A percentile compares a stretch with the other conserved stretches of the same genome.
phyloP scores from a whole-genome alignment of 2,797 vertebrate genomes.

The Notolabrus celidotus region DNA sequence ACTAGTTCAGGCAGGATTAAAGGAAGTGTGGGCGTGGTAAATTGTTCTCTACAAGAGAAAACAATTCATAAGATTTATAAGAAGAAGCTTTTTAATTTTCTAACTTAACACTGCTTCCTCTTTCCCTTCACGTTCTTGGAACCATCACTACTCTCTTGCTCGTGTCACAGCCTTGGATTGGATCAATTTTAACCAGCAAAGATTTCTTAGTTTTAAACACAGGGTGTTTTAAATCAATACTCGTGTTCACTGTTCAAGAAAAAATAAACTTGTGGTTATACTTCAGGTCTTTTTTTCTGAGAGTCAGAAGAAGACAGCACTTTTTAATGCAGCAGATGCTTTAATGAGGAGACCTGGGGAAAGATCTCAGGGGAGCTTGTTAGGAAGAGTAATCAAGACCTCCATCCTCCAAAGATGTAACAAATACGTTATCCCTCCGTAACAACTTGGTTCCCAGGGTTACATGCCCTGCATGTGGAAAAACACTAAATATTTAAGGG shows the following conservation, averaged over 20 bases:
- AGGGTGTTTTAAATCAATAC: background rate
- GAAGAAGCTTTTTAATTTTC: too few species aligned
- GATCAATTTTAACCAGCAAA: background rate
- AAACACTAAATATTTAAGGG: constrained; percentile 25
- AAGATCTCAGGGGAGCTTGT: constrained; percentile 72
- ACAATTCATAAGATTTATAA: too few species aligned
- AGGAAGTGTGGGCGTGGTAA: too few species aligned
- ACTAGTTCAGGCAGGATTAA: too few species aligned
- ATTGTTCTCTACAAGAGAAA: too few species aligned
- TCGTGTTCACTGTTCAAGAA: background rate
- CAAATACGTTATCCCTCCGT: background rate
- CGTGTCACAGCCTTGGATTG: background rate
- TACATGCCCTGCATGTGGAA: constrained; percentile 5
- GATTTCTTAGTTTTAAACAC: background rate
- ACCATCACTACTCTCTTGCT: too few species aligned
- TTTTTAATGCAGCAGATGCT: background rate
- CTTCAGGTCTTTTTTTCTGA: background rate
- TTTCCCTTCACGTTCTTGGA: too few species aligned
- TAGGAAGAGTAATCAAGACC: constrained; percentile 36
- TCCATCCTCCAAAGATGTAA: background rate
- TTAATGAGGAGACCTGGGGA: constrained; percentile 16
- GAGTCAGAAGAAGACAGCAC: constrained; percentile 7
- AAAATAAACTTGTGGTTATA: background rate
- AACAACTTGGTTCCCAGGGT: constrained; percentile 37
- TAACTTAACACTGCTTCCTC: too few species aligned